These are phyloP conservation scores for Sapayoa aenigma DNA, from an alignment of 2,113 vertebrate species.

Conservation along the genomic window DNA sequence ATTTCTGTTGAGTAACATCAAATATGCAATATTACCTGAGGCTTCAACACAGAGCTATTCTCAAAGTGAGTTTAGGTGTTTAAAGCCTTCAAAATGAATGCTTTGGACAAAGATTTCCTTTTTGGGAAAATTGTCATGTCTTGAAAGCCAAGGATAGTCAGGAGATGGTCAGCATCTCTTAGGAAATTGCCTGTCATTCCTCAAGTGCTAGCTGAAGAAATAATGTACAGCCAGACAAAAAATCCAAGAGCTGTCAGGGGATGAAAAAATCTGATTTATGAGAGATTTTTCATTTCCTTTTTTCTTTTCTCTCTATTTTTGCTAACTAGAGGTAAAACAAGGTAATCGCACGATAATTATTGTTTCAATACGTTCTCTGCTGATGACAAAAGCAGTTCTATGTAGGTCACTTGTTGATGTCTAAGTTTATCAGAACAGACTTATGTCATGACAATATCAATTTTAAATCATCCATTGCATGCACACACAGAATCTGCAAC, in stretches of 20 bases:
- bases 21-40: background rate
- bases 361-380: slow-evolving; percentile 64
- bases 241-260: background rate
- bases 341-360: slow-evolving; percentile 66
- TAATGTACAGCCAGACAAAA: background rate
- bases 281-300: slow-evolving; percentile 24
- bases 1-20: background rate
- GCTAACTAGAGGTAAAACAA: slow-evolving; percentile 64
- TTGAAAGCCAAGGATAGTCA: background rate
- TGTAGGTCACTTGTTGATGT: slow-evolving; percentile 61
- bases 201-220: background rate
- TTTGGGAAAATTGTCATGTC: background rate
- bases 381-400: slow-evolving; percentile 60
- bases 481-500: background rate
- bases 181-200: background rate
- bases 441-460: slow-evolving; percentile 15
- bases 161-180: background rate
- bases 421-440: slow-evolving; percentile 53
- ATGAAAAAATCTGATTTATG: slow-evolving; percentile 29
- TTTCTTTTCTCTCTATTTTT: background rate
- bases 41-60: background rate
- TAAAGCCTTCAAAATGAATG: background rate
- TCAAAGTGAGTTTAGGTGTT: background rate
- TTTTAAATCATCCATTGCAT: background rate
- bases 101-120: background rate